Evolutionary conservation across 2,113 vertebrate genomes (phyloP).

Genomic region (Phoenicopterus ruber): DNA sequence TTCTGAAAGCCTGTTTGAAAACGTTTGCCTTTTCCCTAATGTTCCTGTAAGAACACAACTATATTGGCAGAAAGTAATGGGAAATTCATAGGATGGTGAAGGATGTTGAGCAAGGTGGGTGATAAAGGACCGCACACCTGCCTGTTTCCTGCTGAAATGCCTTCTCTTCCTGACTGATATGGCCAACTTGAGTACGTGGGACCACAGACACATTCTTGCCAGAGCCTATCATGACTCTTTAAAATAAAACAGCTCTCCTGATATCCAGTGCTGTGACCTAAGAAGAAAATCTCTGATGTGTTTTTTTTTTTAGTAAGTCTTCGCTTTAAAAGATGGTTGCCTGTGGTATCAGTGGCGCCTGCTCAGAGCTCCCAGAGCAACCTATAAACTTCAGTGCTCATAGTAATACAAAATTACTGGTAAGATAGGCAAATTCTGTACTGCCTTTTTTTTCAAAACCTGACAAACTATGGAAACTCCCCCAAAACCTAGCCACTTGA

Average conservation of each 20-base stretch:
- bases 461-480: neutral
- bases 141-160: neutral
- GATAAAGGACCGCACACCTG: neutral
- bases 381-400: neutral
- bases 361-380: neutral
- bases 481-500: neutral
- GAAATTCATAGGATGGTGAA: neutral
- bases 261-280: neutral
- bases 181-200: neutral
- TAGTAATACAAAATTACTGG: neutral
- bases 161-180: neutral
- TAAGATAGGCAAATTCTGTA: neutral
- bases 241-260: neutral
- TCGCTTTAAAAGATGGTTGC: neutral
- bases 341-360: neutral
- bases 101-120: neutral
- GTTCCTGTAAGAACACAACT: neutral
- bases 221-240: neutral
- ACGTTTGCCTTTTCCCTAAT: neutral
- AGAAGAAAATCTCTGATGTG: neutral
- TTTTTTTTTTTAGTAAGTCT: neutral
- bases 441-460: neutral
- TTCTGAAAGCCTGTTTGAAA: neutral
- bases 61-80: neutral
- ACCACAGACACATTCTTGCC: neutral